Conservation (phyloP, 2,113 vertebrate genomes). For the Myiozetetes cayanensis region DNA sequence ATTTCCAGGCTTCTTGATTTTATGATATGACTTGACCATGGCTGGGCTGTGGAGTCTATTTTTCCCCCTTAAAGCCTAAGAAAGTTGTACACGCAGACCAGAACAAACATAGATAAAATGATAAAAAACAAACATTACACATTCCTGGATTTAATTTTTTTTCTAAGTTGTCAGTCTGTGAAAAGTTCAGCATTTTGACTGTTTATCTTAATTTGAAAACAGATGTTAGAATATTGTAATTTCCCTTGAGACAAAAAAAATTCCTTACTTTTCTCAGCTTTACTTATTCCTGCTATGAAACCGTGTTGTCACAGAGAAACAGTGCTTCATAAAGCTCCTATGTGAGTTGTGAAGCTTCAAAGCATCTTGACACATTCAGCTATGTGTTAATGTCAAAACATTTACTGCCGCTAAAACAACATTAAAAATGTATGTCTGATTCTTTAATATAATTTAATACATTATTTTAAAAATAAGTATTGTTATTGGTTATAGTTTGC, state of each 20-base stretch:
- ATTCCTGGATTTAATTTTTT: background rate
- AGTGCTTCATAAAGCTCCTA: background rate
- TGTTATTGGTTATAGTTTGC: background rate
- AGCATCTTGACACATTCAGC: background rate
- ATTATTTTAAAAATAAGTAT: background rate
- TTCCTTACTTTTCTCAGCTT: conserved; percentile 6
- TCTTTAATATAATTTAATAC: background rate
- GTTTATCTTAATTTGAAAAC: conserved; percentile 49
- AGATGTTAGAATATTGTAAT: conserved; percentile 46
- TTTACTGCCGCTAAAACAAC: background rate
- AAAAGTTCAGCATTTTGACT: conserved; percentile 20
- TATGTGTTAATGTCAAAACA: background rate
- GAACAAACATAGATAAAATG: background rate
- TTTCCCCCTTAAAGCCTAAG: background rate
- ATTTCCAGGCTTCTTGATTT: background rate
- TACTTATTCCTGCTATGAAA: conserved; percentile 14
- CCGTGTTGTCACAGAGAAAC: background rate
- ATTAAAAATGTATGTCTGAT: background rate
- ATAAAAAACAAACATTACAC: background rate
- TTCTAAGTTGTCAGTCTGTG: background rate
- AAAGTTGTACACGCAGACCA: background rate
- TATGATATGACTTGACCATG: background rate
- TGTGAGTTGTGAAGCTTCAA: background rate
- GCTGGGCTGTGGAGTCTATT: background rate
- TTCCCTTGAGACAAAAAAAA: conserved; percentile 4